phyloP scores from a whole-genome alignment of 2,797 vertebrate species.

The Pangasius macronema region DNA sequence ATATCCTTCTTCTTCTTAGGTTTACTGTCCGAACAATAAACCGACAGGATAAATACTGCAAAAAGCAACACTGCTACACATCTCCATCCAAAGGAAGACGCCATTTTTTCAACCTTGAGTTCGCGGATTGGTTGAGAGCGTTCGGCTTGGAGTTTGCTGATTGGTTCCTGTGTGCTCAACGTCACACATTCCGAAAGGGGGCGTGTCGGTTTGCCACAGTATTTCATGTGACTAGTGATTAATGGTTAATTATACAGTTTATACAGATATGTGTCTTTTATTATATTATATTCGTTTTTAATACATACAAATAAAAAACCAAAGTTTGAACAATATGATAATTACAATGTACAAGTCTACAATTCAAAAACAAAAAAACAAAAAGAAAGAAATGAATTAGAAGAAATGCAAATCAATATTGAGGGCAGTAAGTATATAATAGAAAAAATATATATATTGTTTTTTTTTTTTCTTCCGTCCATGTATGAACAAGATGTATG shows the following conservation, averaged over 20 bases:
- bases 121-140: neutral
- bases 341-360: neutral
- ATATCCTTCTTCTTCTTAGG: constrained; percentile 90
- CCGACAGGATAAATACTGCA: constrained; percentile 46
- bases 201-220: neutral
- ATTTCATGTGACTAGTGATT: constrained; percentile 13
- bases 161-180: neutral
- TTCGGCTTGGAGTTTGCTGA: neutral
- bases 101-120: constrained; percentile 67
- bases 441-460: neutral
- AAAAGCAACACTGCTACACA: constrained; percentile 61
- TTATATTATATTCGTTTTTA: neutral
- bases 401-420: neutral
- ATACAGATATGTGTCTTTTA: neutral
- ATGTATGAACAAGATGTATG: neutral
- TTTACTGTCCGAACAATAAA: constrained; percentile 59
- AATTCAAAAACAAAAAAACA: neutral
- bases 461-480: neutral
- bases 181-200: neutral
- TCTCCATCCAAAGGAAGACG: constrained; percentile 60
- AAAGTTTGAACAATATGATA: neutral
- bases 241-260: neutral
- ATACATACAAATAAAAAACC: neutral
- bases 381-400: neutral
- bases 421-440: neutral